Conservation (phyloP, 2,113 vertebrate species). For the Sinocyclocheilus rhinocerous region DNA sequence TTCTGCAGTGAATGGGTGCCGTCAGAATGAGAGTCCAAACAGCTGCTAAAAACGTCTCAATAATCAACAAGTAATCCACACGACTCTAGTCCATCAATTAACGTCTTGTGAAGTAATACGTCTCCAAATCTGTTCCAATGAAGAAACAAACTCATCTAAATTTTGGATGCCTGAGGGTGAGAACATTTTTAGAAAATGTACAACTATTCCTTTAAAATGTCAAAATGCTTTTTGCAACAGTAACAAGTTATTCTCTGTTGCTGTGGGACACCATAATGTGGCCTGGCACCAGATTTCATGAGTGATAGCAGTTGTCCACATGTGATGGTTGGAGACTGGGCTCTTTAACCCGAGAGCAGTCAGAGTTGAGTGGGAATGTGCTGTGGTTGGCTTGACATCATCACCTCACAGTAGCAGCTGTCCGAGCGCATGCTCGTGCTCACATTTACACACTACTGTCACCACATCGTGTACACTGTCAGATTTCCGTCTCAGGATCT, state of each 20-base stretch:
- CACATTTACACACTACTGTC: not conserved
- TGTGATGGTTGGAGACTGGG: conserved; percentile 1
- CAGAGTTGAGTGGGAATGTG: conserved; percentile 7
- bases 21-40: not conserved
- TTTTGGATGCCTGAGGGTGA: not conserved
- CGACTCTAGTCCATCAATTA: not conserved
- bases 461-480: not conserved
- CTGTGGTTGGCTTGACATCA: conserved; percentile 30
- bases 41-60: not conserved
- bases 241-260: not conserved
- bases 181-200: not conserved
- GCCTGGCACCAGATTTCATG: not conserved
- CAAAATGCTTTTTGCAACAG: not conserved
- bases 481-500: not conserved
- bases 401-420: conserved; percentile 42
- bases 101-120: not conserved
- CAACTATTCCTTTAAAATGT: not conserved
- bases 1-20: not conserved
- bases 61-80: not conserved
- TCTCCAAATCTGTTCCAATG: not conserved
- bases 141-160: not conserved
- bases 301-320: not conserved
- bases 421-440: not conserved
- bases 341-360: conserved; percentile 3
- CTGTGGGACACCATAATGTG: not conserved